These are phyloP conservation scores for Catharus minimus DNA, from an alignment of 2,113 vertebrate species.

Conservation along the genomic window DNA sequence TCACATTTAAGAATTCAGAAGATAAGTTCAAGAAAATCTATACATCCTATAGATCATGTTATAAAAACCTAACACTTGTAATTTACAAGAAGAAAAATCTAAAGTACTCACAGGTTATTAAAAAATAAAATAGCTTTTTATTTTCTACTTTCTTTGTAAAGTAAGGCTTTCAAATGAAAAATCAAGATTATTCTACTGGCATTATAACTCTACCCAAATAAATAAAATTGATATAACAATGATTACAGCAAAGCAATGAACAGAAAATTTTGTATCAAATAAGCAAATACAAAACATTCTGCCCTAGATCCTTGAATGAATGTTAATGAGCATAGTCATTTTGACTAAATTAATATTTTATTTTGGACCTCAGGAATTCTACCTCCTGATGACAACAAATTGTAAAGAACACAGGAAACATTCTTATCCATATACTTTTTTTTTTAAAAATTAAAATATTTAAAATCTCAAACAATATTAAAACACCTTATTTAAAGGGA, in stretches of 20 bases:
- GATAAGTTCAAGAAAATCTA: neutral
- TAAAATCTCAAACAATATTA: neutral
- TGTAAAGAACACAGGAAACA: neutral
- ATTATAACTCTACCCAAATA: neutral
- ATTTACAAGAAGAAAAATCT: neutral
- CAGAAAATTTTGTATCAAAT: neutral
- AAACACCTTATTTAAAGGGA: neutral
- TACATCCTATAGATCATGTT: neutral
- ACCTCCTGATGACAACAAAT: neutral
- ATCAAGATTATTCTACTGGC: neutral
- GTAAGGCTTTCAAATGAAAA: slow-evolving; percentile 2
- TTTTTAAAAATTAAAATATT: neutral
- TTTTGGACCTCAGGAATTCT: slow-evolving; percentile 11
- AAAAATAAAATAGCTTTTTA: neutral
- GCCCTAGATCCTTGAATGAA: neutral
- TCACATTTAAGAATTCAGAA: neutral
- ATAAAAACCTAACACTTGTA: neutral
- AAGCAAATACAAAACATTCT: neutral
- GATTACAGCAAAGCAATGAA: neutral
- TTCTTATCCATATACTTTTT: neutral
- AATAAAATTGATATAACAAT: neutral
- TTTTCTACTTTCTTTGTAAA: slow-evolving; percentile 5
- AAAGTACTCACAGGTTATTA: neutral
- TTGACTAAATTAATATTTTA: neutral
- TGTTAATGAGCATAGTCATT: neutral